phyloP scores from a whole-genome alignment of 2,888 invertebrate species.

The Liposcelis brunnea region DNA sequence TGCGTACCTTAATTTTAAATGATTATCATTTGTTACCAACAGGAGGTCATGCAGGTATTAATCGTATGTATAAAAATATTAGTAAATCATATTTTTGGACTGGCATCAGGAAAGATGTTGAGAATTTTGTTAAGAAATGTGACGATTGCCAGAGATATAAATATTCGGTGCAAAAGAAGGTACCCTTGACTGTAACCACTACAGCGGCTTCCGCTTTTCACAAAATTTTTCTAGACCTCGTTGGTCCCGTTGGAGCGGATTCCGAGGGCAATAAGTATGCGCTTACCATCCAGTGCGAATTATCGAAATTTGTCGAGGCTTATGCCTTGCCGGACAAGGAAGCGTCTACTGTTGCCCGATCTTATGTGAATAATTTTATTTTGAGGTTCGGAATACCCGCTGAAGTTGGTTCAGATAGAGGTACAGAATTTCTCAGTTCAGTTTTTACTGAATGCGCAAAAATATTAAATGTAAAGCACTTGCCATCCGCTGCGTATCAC shows the following conservation, averaged over 20 bases:
- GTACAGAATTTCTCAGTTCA: conserved; percentile 14
- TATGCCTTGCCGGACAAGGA: no score
- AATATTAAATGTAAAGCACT: no score
- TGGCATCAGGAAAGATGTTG: conserved; percentile 14
- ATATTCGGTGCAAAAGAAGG: conserved; percentile 12
- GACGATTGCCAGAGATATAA: conserved; percentile 16
- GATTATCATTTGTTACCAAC: conserved; percentile 17
- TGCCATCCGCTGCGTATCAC: no score
- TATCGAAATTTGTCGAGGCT: conserved; percentile 10
- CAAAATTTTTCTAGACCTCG: conserved; percentile 15
- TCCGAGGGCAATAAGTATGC: conserved; percentile 14
- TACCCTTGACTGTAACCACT: conserved; percentile 14
- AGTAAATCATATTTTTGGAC: conserved; percentile 16
- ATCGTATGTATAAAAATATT: conserved; percentile 16
- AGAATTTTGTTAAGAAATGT: conserved; percentile 16
- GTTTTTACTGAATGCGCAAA: neutral
- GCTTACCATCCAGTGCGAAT: conserved; percentile 14
- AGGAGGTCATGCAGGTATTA: conserved; percentile 17
- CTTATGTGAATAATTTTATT: conserved; percentile 15
- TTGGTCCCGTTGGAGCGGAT: conserved; percentile 13
- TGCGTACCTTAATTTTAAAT: conserved; percentile 15
- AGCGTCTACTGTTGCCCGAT: conserved; percentile 11
- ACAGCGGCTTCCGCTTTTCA: conserved; percentile 15
- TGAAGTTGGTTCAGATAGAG: conserved; percentile 14
- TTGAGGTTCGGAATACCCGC: conserved; percentile 15